Conservation (phyloP, 2,113 vertebrate species). For the Ramphastos sulfuratus region DNA sequence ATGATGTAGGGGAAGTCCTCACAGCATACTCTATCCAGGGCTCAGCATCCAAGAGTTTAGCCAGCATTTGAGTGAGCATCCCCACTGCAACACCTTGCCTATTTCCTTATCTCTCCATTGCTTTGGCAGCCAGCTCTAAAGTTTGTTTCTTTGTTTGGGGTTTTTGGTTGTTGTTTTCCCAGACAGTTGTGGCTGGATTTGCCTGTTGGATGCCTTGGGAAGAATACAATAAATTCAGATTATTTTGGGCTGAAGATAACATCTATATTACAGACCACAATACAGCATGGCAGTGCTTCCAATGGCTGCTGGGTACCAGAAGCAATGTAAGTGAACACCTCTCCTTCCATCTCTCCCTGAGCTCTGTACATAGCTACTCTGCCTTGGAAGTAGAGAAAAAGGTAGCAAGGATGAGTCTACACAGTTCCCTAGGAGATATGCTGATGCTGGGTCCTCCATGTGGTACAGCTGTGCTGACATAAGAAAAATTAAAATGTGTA, state of each 20-base stretch:
- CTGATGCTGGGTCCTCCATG: not conserved
- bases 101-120: not conserved
- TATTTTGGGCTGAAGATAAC: not conserved
- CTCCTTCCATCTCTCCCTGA: not conserved
- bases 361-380: not conserved
- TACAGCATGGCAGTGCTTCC: rapidly evolving
- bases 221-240: not conserved
- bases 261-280: not conserved
- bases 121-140: not conserved
- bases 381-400: not conserved
- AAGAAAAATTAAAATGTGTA: not conserved
- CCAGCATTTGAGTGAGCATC: not conserved
- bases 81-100: not conserved
- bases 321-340: not conserved
- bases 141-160: not conserved
- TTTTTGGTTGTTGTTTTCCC: not conserved
- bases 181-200: not conserved
- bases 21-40: rapidly evolving
- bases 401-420: not conserved
- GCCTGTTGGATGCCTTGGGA: not conserved
- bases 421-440: not conserved
- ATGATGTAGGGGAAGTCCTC: not conserved
- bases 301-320: not conserved
- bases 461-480: not conserved
- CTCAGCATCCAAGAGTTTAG: not conserved